Evolutionary conservation across 2,888 invertebrate genomes (phyloP).

Genomic region (Strigamia transsilvanica): DNA sequence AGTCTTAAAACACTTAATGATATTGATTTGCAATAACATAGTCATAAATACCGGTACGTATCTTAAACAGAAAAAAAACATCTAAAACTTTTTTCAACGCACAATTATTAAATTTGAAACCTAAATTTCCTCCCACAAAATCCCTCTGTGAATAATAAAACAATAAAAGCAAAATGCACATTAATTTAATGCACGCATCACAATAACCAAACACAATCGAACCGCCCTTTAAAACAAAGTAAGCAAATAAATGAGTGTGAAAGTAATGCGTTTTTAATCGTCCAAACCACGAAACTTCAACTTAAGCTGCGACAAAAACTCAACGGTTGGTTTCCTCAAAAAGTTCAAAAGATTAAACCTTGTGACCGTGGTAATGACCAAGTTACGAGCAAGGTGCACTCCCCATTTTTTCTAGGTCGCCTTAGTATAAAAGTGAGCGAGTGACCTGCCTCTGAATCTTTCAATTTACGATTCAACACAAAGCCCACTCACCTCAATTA

Average conservation of each 20-base stretch:
- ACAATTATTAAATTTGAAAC: too few relatives aligned
- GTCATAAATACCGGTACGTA: too few relatives aligned
- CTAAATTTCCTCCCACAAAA: too few relatives aligned
- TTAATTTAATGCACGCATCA: too few relatives aligned
- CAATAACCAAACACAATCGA: neutral
- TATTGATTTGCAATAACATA: too few relatives aligned
- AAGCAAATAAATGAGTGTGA: neutral
- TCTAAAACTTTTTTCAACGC: too few relatives aligned
- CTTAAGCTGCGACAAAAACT: neutral
- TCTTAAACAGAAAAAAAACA: too few relatives aligned
- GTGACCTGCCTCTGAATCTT: neutral
- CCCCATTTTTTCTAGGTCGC: constrained; percentile 25
- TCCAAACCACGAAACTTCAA: neutral
- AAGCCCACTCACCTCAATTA: neutral
- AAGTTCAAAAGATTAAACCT: neutral
- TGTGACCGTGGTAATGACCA: constrained; percentile 41
- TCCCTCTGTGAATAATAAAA: too few relatives aligned
- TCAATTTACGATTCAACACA: constrained; percentile 4
- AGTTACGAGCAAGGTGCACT: neutral
- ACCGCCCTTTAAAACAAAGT: constrained; percentile 7
- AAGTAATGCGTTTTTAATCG: neutral
- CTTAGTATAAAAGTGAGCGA: constrained; percentile 3
- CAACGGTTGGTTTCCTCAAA: neutral
- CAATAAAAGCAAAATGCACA: too few relatives aligned
- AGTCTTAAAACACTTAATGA: too few relatives aligned